A percentile compares a stretch with the other conserved stretches of the same genome.
Conservation (phyloP, 2,113 vertebrate genomes). For the Cariama cristata region DNA sequence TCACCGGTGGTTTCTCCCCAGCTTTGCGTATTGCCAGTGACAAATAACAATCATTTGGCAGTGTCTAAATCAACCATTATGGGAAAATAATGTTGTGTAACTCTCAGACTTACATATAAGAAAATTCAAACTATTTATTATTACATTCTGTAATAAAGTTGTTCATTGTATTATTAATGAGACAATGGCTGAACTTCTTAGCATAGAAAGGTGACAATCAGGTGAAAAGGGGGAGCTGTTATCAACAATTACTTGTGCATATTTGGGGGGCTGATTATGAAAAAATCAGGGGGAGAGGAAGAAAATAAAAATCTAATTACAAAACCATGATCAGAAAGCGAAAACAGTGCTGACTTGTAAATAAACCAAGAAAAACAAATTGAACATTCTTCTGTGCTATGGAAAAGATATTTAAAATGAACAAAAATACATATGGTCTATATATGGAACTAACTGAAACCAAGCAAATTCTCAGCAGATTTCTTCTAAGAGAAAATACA, state of each 20-base stretch:
- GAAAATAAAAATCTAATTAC: conserved; percentile 1
- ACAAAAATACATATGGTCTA: neutral
- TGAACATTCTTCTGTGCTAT: neutral
- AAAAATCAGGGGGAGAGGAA: neutral
- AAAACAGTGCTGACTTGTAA: neutral
- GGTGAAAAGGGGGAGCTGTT: neutral
- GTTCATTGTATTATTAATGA: neutral
- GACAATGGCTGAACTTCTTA: neutral
- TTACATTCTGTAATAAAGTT: neutral
- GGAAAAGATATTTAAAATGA: neutral
- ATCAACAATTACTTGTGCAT: neutral
- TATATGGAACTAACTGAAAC: neutral
- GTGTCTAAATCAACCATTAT: neutral
- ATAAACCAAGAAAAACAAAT: neutral
- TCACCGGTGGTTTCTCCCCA: fast-evolving
- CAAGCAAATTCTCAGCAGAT: neutral
- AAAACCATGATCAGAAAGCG: neutral
- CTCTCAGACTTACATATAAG: neutral
- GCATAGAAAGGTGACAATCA: neutral
- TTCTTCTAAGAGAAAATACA: neutral
- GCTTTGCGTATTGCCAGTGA: neutral
- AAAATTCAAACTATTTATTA: neutral
- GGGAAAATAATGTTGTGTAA: neutral
- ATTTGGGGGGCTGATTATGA: neutral
- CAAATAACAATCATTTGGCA: neutral